A percentile compares a stretch with the other conserved stretches of the same genome.
These are phyloP conservation scores for Camelus dromedarius DNA, from an alignment of 2,113 vertebrate genomes.

Conservation along the genomic window DNA sequence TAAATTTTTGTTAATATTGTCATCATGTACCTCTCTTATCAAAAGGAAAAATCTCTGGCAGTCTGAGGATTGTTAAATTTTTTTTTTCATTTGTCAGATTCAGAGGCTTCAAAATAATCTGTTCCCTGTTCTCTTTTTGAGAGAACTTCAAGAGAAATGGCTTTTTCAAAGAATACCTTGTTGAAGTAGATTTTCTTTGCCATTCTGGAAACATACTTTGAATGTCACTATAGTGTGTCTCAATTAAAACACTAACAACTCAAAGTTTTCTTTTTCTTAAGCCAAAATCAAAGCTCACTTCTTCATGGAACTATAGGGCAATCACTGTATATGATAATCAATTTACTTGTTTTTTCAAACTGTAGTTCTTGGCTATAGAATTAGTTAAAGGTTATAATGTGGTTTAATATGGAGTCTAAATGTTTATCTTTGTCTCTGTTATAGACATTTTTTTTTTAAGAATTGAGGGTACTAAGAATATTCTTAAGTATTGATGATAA, in stretches of 20 bases:
- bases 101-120: conserved; percentile 61
- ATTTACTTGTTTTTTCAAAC: neutral
- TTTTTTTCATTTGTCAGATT: conserved; percentile 61
- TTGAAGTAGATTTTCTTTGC: conserved; percentile 68
- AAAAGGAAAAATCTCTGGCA: conserved; percentile 53
- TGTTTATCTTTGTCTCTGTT: neutral
- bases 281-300: conserved; percentile 46
- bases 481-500: neutral
- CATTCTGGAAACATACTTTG: conserved; percentile 75
- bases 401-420: neutral
- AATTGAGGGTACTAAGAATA: neutral
- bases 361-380: neutral
- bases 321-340: neutral
- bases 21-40: conserved; percentile 31
- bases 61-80: conserved; percentile 50
- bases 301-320: conserved; percentile 1
- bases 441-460: neutral
- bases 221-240: conserved; percentile 46
- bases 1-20: conserved; percentile 48
- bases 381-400: neutral
- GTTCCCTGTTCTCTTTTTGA: conserved; percentile 58
- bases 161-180: conserved; percentile 73
- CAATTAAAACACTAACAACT: conserved; percentile 23
- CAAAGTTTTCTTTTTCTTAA: conserved; percentile 37
- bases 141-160: conserved; percentile 73